Percentiles rank a stretch among this genome's conserved stretches.
Evolutionary conservation across 2,888 invertebrate species (phyloP).

Genomic region (Patella pellucida): DNA sequence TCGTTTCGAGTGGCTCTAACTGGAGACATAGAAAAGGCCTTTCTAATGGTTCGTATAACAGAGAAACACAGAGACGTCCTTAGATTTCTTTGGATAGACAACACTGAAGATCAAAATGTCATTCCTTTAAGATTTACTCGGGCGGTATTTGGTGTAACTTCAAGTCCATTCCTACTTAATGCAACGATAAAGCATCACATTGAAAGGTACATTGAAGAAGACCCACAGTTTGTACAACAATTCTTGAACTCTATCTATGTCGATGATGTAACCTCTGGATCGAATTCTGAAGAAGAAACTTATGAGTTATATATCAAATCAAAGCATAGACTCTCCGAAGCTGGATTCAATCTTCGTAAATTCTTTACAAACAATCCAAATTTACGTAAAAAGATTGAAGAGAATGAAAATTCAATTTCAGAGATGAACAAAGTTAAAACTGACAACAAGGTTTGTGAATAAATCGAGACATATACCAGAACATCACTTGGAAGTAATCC

Average conservation of each 20-base stretch:
- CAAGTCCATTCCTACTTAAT: not conserved
- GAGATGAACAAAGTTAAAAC: not conserved
- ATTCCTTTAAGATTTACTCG: no score
- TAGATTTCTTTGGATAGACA: no score
- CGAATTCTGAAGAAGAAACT: not conserved
- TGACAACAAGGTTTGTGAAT: not conserved
- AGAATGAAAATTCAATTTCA: not conserved
- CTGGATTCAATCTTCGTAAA: not conserved
- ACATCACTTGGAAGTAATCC: not conserved
- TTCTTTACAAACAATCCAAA: not conserved
- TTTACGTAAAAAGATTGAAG: not conserved
- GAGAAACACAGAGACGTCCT: no score
- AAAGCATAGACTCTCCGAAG: not conserved
- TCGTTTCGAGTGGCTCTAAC: no score
- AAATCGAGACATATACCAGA: not conserved
- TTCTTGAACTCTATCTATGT: not conserved
- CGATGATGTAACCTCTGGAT: not conserved
- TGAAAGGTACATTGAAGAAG: not conserved
- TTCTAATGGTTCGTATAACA: no score
- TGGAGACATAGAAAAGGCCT: no score
- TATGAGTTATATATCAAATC: not conserved
- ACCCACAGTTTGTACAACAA: not conserved
- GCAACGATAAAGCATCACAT: not conserved
- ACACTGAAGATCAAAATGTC: no score
- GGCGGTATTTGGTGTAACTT: not conserved